A percentile compares a stretch with the other conserved stretches of the same genome.
Conservation (phyloP, 2,797 vertebrate species). For the Notolabrus celidotus region DNA sequence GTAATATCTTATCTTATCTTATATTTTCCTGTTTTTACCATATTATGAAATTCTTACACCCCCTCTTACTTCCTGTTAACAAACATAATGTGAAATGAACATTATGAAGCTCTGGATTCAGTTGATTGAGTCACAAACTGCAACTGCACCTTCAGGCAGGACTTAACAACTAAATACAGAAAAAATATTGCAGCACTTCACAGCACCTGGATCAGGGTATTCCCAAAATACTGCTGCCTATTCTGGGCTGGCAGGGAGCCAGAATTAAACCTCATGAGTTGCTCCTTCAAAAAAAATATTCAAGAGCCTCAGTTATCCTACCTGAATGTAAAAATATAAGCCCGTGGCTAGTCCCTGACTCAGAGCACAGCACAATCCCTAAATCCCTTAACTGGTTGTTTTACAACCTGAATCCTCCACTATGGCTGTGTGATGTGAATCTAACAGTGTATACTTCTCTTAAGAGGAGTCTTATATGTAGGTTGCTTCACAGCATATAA, state of each 20-base stretch:
- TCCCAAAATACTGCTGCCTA: conserved; percentile 12
- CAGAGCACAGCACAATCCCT: conserved; percentile 12
- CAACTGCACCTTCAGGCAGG: not conserved
- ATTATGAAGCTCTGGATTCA: not conserved
- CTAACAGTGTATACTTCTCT: not conserved
- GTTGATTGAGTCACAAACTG: conserved; percentile 8
- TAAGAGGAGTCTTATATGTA: not conserved
- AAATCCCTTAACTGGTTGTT: conserved; percentile 30
- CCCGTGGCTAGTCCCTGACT: conserved; percentile 4
- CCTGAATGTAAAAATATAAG: conserved; percentile 42
- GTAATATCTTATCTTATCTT: too few relatives aligned
- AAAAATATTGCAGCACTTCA: conserved; percentile 10
- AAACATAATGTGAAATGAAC: too few relatives aligned
- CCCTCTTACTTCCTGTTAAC: too few relatives aligned
- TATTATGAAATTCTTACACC: too few relatives aligned
- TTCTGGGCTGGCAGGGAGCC: conserved; percentile 1
- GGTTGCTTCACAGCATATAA: not conserved
- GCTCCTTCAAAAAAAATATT: not conserved
- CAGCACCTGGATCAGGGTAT: not conserved
- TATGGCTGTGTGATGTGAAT: conserved; percentile 19
- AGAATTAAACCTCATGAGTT: conserved; percentile 20
- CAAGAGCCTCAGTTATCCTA: conserved; percentile 6
- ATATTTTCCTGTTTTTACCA: too few relatives aligned
- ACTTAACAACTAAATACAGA: not conserved
- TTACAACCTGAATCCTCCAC: conserved; percentile 15